Evolutionary conservation across 2,113 vertebrate species (phyloP), one percentile per base, ranked within the genome.

Genomic region (Beaufortia kweichowensis): DNA sequence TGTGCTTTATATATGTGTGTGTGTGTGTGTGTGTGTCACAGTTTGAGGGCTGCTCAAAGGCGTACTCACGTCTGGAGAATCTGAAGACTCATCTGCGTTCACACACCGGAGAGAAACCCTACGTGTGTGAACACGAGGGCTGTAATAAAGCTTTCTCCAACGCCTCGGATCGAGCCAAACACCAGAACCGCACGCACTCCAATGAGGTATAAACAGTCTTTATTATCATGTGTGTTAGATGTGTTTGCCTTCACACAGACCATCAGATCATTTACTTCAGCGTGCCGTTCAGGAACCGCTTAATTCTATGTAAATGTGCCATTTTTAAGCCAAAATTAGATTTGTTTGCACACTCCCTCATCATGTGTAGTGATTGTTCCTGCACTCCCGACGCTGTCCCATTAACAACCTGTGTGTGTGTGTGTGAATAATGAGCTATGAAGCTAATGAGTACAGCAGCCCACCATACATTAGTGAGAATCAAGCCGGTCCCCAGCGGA

Each of bases 101-200:
- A 15, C 97, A 99, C 93, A 99, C 97, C 55, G 96, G 97, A 66
- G 97, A 99, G 91, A 99, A 99, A 82, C 97, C 97, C 0, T 99
- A 99, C 14, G 95, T 98, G 82, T 99, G 97, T 6, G 97, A 98
- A 84, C 96, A 98, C 0, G 96, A 99, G 77, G 96, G 96, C 60
- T 99, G 97, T 89, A 96, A 96, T 92, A 99, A 99, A 82, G 96
- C 97, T 26, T 99, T 98, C 89, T 98, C 96, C 39, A 98, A 98
- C 0, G 97, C 97, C 0, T 99, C 97, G 0, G 97, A 99, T 84
- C 93, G 97, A 17, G 97, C 97, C 89, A 99, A 99, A 81, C 97
- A 99, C 90, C 97, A 99, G 90, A 99, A 99, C 91, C 92, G 97
- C 65, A 99, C 97, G 4, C 97, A 99, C 90, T 99, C 97, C 81